These are phyloP conservation scores for Dasyornis broadbenti DNA, from an alignment of 2,113 vertebrate species.

Conservation along the genomic window DNA sequence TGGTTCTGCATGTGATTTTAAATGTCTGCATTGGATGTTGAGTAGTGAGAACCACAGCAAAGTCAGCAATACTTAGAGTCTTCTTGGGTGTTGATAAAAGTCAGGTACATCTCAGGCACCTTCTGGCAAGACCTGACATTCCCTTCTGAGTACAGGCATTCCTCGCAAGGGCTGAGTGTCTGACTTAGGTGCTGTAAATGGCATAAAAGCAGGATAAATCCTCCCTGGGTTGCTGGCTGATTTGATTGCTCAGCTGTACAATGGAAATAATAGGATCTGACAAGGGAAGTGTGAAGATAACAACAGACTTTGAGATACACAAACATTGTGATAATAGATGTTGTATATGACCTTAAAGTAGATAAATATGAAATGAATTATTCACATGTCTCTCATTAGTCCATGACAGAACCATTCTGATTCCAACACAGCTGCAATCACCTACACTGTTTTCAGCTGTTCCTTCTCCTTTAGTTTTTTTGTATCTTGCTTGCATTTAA, in stretches of 20 bases:
- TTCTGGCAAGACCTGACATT: neutral
- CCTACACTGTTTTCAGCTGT: neutral
- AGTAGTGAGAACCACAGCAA: neutral
- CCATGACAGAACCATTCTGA: neutral
- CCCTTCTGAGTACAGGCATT: neutral
- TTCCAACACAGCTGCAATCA: constrained; percentile 46
- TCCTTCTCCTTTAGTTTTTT: neutral
- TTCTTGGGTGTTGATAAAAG: neutral
- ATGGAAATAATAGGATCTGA: constrained; percentile 42
- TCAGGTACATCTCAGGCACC: neutral
- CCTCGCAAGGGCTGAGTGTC: neutral
- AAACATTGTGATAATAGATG: constrained; percentile 43
- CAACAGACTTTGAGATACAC: constrained; percentile 15
- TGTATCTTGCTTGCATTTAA: neutral
- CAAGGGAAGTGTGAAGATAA: constrained; percentile 45
- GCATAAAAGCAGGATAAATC: neutral
- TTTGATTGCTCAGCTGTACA: neutral
- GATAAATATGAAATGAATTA: constrained; percentile 44
- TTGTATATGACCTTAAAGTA: constrained; percentile 34
- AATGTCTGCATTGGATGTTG: neutral
- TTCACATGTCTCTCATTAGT: constrained; percentile 40
- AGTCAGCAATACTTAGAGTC: neutral
- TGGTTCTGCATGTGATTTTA: neutral
- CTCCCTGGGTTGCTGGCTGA: neutral
- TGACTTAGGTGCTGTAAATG: neutral